Conservation (phyloP, 2,888 invertebrate genomes). For the Eudasyphora cyanicolor region DNA sequence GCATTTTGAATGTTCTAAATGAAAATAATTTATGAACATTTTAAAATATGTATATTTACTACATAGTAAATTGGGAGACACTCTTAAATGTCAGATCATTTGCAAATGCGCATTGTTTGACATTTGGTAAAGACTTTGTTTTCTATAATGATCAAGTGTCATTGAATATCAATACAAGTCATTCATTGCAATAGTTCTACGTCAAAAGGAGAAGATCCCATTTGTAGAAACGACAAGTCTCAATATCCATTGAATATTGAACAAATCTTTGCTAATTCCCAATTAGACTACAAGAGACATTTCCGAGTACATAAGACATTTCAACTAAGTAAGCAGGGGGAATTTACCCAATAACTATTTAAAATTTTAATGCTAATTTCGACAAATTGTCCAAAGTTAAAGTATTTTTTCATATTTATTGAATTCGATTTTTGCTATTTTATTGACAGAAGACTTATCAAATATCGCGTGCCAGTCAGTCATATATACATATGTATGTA, state of each 20-base stretch:
- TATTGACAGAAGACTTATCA: conserved; percentile 18
- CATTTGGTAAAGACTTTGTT: no score
- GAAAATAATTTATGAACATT: no score
- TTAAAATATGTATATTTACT: no score
- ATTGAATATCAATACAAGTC: not conserved
- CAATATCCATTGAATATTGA: not conserved
- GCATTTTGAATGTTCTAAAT: no score
- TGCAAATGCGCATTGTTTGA: no score
- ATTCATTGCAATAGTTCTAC: not conserved
- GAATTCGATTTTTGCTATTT: not conserved
- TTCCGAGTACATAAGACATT: not conserved
- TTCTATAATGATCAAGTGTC: no score
- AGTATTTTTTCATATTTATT: conserved; percentile 8
- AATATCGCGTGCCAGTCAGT: conserved; percentile 43
- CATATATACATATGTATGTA: no score
- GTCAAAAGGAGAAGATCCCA: not conserved
- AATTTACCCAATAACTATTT: not conserved
- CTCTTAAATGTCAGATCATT: no score
- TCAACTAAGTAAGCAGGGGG: not conserved
- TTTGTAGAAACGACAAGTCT: not conserved
- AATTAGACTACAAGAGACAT: not conserved
- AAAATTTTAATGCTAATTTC: not conserved
- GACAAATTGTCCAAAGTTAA: not conserved
- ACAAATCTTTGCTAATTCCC: not conserved
- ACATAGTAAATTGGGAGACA: no score